phyloP scores from a whole-genome alignment of 2,113 vertebrate species.

The Excalfactoria chinensis region DNA sequence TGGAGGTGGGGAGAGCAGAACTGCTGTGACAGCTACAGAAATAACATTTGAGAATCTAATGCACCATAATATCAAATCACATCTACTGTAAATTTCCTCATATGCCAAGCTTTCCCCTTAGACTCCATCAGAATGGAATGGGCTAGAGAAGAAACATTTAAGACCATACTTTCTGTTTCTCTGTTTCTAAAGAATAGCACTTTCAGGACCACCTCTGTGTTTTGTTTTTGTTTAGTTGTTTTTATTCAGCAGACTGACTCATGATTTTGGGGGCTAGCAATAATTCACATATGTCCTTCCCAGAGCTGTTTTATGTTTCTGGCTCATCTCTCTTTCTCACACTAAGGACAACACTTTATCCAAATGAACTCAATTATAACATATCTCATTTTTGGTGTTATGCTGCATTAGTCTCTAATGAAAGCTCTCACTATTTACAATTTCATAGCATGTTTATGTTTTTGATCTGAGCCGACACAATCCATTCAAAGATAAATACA shows the following conservation, averaged over 20 bases:
- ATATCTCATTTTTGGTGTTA: conserved; percentile 13
- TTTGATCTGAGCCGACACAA: conserved; percentile 68
- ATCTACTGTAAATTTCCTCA: not conserved
- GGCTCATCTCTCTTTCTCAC: conserved; percentile 50
- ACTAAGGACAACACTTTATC: not conserved
- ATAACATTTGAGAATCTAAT: not conserved
- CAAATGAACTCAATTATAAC: conserved; percentile 50
- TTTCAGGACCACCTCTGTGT: not conserved
- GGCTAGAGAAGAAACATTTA: not conserved
- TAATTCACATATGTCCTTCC: not conserved
- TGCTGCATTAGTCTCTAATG: conserved; percentile 42
- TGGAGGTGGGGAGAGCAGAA: not conserved
- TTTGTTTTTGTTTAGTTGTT: not conserved
- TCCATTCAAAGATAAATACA: conserved; percentile 79
- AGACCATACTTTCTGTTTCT: not conserved
- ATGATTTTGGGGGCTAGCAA: not conserved
- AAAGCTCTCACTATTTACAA: conserved; percentile 53
- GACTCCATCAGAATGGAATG: not conserved
- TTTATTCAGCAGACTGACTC: not conserved
- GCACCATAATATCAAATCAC: not conserved
- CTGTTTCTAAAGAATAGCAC: not conserved
- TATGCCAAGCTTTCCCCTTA: not conserved
- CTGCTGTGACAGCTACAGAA: not conserved
- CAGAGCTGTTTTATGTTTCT: not conserved
- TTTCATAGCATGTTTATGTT: conserved; percentile 66